Percentiles rank a stretch among this genome's conserved stretches.
Evolutionary conservation across 2,113 vertebrate species (phyloP).

Genomic region (Lampris megalopsis): DNA sequence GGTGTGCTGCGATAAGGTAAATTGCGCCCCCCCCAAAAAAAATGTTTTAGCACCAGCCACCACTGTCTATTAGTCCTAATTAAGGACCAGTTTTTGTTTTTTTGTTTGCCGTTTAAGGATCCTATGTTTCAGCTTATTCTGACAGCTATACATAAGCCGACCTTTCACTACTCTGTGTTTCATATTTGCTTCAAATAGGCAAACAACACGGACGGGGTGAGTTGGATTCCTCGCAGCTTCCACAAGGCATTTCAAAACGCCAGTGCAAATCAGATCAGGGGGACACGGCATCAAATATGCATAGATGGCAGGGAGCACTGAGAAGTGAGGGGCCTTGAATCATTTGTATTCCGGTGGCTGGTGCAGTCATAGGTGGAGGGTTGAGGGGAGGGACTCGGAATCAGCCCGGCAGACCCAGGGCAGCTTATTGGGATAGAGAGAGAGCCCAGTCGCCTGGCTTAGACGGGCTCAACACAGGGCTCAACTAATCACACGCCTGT

Average conservation of each 20-base stretch:
- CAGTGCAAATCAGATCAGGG: slow-evolving; percentile 66
- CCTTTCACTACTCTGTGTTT: too few species aligned
- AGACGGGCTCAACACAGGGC: slow-evolving; percentile 76
- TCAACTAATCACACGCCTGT: slow-evolving; percentile 81
- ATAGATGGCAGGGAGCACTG: slow-evolving; percentile 59
- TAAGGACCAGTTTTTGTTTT: too few species aligned
- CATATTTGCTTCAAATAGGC: too few species aligned
- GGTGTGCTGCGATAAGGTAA: too few species aligned
- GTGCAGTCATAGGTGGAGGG: slow-evolving; percentile 72
- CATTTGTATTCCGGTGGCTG: slow-evolving; percentile 75
- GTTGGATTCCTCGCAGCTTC: slow-evolving; percentile 41
- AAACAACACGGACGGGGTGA: neutral
- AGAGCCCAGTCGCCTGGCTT: slow-evolving; percentile 73
- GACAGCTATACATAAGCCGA: too few species aligned
- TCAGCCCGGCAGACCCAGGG: slow-evolving; percentile 72
- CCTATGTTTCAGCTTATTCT: too few species aligned
- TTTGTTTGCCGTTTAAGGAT: too few species aligned
- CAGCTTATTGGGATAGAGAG: slow-evolving; percentile 77
- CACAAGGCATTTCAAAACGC: slow-evolving; percentile 44
- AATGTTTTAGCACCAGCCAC: too few species aligned
- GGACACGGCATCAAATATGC: slow-evolving; percentile 68
- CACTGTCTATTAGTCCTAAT: too few species aligned
- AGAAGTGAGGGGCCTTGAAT: slow-evolving; percentile 66
- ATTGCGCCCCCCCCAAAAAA: too few species aligned
- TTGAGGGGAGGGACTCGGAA: slow-evolving; percentile 62